A percentile compares a stretch with the other conserved stretches of the same genome.
phyloP scores from a whole-genome alignment of 53 echinoderm and acorn worm genomes.

The Antedon mediterranea region DNA sequence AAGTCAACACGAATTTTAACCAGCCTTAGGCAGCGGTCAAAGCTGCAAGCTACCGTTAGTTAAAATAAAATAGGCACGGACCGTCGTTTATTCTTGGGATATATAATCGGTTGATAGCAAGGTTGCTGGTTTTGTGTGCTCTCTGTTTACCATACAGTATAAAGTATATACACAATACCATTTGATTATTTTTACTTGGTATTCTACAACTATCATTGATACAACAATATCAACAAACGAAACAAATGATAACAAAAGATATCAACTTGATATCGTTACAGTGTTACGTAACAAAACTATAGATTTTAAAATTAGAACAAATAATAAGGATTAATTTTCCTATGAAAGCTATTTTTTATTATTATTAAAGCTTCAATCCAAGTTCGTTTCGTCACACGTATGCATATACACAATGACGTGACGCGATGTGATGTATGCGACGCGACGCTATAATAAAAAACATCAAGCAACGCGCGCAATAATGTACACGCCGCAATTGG shows the following conservation, averaged over 20 bases:
- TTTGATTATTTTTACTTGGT: background rate
- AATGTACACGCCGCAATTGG: too few species aligned
- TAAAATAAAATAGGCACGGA: background rate
- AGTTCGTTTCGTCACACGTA: too few species aligned
- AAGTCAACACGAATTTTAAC: background rate
- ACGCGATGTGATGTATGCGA: too few species aligned
- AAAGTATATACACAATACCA: background rate
- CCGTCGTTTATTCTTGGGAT: background rate
- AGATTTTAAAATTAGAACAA: too few species aligned
- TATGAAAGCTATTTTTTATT: too few species aligned
- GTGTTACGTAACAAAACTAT: too few species aligned
- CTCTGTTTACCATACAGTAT: background rate
- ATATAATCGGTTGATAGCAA: background rate
- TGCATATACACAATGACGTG: too few species aligned
- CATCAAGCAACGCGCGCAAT: too few species aligned
- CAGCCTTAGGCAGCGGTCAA: background rate
- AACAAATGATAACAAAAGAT: background rate
- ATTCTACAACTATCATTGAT: background rate
- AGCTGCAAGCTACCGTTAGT: background rate
- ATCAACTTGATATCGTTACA: too few species aligned
- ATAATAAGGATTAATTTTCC: too few species aligned
- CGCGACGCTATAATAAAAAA: too few species aligned
- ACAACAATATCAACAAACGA: background rate
- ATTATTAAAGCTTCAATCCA: too few species aligned
- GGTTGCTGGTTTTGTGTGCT: background rate